Evolutionary conservation across 2,888 invertebrate species (phyloP).

Genomic region (Hirtodrosophila trivittata): DNA sequence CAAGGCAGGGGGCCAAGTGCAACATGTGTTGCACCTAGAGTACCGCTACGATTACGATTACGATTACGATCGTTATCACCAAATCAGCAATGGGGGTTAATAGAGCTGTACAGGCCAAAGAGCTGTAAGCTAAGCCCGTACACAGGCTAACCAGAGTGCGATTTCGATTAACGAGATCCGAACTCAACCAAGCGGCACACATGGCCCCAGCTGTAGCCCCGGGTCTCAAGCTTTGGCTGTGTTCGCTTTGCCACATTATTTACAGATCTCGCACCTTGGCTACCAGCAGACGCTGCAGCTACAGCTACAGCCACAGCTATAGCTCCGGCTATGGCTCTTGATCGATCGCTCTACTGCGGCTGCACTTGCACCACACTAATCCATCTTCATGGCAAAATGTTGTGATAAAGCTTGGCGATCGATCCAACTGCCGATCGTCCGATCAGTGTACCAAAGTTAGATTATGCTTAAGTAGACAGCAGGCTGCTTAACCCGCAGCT

Average conservation of each 20-base stretch:
- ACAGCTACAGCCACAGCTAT: conserved; percentile 9
- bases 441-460: conserved; percentile 65
- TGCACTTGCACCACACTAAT: conserved; percentile 76
- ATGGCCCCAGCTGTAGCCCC: conserved; percentile 55
- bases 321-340: conserved; percentile 17
- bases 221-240: conserved; percentile 14
- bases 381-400: conserved; percentile 67
- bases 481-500: conserved; percentile 81
- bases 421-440: conserved; percentile 28
- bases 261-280: conserved; percentile 75
- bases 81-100: conserved; percentile 82
- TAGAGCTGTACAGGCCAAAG: conserved; percentile 76
- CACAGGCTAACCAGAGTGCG: conserved; percentile 37
- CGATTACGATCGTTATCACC: conserved; percentile 83
- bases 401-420: conserved; percentile 67
- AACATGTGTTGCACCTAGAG: conserved; percentile 75
- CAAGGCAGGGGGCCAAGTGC: conserved; percentile 41
- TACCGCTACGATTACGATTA: conserved; percentile 80
- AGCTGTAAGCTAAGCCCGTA: conserved; percentile 7
- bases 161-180: conserved; percentile 58
- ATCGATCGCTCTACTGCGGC: conserved; percentile 42
- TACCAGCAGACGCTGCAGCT: conserved; percentile 37
- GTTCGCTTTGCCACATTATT: conserved; percentile 72
- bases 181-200: conserved; percentile 60
- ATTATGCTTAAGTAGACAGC: conserved; percentile 81